Evolutionary conservation across 1,140 invertebrate species (phyloP), one percentile per base, ranked within the genome.

Genomic region (Phthorimaea operculella): DNA sequence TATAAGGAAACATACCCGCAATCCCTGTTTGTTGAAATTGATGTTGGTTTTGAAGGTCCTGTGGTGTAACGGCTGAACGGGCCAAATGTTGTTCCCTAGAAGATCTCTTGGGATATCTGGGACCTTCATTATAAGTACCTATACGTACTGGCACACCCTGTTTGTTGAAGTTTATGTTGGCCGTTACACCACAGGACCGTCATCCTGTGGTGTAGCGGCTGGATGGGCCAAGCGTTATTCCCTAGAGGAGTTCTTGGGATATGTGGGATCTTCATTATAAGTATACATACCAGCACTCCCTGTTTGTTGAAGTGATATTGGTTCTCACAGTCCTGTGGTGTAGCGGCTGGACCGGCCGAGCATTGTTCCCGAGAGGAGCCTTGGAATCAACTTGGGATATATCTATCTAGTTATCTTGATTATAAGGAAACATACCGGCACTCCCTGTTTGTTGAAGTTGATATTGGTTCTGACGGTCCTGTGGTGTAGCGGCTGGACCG

Each of bases 401-500:
- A 91, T 47, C 94, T 67, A 90, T n/a, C n/a, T n/a, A n/a, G n/a
- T n/a, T n/a, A n/a, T n/a, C n/a, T n/a, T n/a, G n/a, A n/a, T n/a
- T n/a, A n/a, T n/a, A n/a, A n/a, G n/a, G n/a, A n/a, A n/a, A 7
- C 47, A 57, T 62, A 80, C 77, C 72, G 76, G 77, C 14, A 68
- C 44, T 49, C 77, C 75, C 53, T 77, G 77, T 34, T 90, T 91
- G 69, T 90, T 92, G 87, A 98, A 97, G 88, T 98, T 96, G 75
- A 99, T 98, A 79, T 99, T 99, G 57, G 97, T 99, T 72, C 97
- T 89, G 61, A 99, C 90, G 42, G 96, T 95, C 71, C 97, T 90
- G 76, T 96, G 93, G 84, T 98, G 92, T 56, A 98, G 88, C 52
- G 90, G 90, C 86, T 97, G 95, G 17, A 95, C 87, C n/a, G 96